A percentile compares a stretch with the other conserved stretches of the same genome.
Conservation (phyloP, 2,888 invertebrate genomes). For the Archips crataeganus region DNA sequence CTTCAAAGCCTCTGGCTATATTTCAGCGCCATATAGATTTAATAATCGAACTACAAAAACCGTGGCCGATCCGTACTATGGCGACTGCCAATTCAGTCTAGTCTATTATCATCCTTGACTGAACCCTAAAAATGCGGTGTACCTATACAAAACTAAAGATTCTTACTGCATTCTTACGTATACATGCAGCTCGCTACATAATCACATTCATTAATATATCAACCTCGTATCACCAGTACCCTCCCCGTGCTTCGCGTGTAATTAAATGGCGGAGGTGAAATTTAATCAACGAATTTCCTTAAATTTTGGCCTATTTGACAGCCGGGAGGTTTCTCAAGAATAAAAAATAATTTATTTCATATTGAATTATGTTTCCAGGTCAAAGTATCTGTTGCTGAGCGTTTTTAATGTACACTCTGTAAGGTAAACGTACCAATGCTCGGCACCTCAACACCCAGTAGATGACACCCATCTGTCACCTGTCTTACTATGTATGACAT, state of each 20-base stretch:
- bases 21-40: too few species aligned
- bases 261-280: background rate
- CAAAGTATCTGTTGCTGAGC: background rate
- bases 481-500: too few species aligned
- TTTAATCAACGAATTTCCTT: slow-evolving; percentile 14
- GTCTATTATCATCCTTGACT: too few species aligned
- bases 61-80: too few species aligned
- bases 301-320: background rate
- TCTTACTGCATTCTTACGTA: background rate
- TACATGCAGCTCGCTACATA: background rate
- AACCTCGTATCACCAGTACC: background rate
- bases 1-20: too few species aligned
- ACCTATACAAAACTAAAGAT: too few species aligned
- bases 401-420: background rate
- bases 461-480: too few species aligned
- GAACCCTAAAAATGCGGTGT: background rate
- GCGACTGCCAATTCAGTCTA: too few species aligned
- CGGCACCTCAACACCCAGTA: too few species aligned
- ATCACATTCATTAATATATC: background rate
- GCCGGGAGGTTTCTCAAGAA: slow-evolving; percentile 2
- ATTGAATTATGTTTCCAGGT: slow-evolving; percentile 20
- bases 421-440: too few species aligned
- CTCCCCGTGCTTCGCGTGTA: background rate
- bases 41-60: too few species aligned
- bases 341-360: slow-evolving; percentile 2